Evolutionary conservation across 1,140 invertebrate genomes (phyloP).

Genomic region (Ips nitidus): DNA sequence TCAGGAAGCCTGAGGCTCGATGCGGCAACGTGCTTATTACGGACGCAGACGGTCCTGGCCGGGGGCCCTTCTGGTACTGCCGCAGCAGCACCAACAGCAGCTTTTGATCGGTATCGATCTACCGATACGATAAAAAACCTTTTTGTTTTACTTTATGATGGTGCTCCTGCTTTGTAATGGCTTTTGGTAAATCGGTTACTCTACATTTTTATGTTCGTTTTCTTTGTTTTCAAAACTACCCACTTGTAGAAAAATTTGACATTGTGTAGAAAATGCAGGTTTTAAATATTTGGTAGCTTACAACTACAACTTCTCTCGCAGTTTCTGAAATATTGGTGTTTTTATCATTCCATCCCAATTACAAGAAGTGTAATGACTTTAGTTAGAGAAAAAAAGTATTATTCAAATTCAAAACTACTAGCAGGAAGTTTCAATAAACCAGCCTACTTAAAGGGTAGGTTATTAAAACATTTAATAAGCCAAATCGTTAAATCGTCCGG

Average conservation of each 20-base stretch:
- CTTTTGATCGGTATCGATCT: slow-evolving; percentile 39
- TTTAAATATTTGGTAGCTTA: too few species aligned
- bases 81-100: slow-evolving; percentile 23
- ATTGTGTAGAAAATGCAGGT: not conserved
- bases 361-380: too few species aligned
- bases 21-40: slow-evolving; percentile 36
- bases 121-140: slow-evolving; percentile 22
- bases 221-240: slow-evolving; percentile 1
- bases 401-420: too few species aligned
- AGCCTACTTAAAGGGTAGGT: too few species aligned
- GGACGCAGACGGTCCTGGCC: slow-evolving; percentile 34
- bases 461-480: too few species aligned
- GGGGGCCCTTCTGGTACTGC: slow-evolving; percentile 31
- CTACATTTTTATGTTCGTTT: not conserved
- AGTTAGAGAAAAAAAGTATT: too few species aligned
- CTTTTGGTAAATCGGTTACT: too few species aligned
- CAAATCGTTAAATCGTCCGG: too few species aligned
- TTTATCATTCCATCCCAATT: too few species aligned
- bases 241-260: not conserved
- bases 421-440: too few species aligned
- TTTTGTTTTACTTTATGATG: slow-evolving; percentile 29
- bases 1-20: slow-evolving; percentile 12
- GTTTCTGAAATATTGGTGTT: too few species aligned
- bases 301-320: too few species aligned
- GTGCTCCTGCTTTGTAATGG: slow-evolving; percentile 13